Conservation (phyloP, 2,113 vertebrate genomes). For the Nipponia nippon region DNA sequence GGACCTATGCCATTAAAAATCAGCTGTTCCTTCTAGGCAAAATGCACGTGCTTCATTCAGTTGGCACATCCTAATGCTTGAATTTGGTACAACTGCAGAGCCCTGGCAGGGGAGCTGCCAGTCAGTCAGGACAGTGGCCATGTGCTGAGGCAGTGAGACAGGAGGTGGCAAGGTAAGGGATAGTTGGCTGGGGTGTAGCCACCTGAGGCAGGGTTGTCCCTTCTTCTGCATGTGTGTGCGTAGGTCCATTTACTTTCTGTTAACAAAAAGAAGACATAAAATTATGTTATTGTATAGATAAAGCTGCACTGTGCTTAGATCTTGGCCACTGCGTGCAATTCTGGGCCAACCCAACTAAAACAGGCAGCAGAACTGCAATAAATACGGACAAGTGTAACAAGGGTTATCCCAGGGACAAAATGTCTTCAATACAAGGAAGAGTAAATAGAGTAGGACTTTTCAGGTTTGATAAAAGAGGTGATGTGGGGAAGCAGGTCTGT, state of each 20-base stretch:
- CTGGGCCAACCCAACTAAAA: neutral
- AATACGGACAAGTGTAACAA: neutral
- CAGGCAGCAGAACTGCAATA: neutral
- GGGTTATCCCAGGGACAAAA: neutral
- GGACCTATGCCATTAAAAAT: neutral
- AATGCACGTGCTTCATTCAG: fast-evolving
- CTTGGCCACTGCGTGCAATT: fast-evolving
- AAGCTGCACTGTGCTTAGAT: neutral
- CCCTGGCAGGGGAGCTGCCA: neutral
- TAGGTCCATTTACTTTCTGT: neutral
- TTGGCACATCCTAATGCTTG: neutral
- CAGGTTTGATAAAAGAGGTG: neutral
- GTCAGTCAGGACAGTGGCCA: fast-evolving
- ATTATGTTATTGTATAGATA: neutral
- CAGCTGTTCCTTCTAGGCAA: neutral
- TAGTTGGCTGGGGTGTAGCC: neutral
- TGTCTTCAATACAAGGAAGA: neutral
- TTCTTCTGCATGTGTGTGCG: neutral
- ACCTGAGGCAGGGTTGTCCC: neutral
- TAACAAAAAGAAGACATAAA: neutral
- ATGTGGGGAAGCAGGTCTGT: neutral
- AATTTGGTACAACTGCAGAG: neutral
- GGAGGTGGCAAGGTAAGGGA: neutral
- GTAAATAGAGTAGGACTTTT: neutral
- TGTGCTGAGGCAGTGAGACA: neutral